Evolutionary conservation across 2,888 invertebrate genomes (phyloP), one percentile per base, ranked within the genome.

Genomic region (Synanthedon myopaeformis): DNA sequence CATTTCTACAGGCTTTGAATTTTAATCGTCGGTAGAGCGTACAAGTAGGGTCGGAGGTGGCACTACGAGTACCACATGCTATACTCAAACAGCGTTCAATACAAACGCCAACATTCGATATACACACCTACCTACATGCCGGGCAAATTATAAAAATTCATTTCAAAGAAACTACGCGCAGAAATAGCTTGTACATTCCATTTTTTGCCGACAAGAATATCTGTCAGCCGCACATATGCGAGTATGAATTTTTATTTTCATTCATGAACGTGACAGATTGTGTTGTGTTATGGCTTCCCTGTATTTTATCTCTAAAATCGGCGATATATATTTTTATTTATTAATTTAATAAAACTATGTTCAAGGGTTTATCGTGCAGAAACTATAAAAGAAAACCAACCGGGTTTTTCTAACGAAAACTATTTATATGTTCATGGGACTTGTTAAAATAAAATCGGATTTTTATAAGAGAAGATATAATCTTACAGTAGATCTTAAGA

Each of bases 1-100:
- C 79, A 77, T 81, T 81, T 81, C 79, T 83, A 81, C 84, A 70
- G 69, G 75, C 76, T 84, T 80, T 84, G 85, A 84, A 84, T 85
- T 83, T 81, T 78, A 85, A 85, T 81, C 75, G 78, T 73, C 70
- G 68, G 66, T 61, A 64, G 63, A 57, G 54, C 59, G 62, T 58
- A 59, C 23, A 59, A 59, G 63, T 61, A 54, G 59, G 56, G 54
- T 45, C 45, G 45, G 45, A 45, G 45, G 45, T 45, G 45, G 45
- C n/a, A 14, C 13, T 14, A n/a, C n/a, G n/a, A n/a, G n/a, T n/a
- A 13, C 45, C 45, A 45, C 45, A 45, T 14, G 35, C 35, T 35
- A 45, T 14, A 45, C 45, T 45, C 45, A 14, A 35, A 10, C 35
- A 35, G 35, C 35, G 13, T 14, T 45, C 45, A 45, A 45, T 50